These are phyloP conservation scores for Oopsacas minuta DNA, from an alignment of 37 sponge, comb jelly and placozoan genomes.

Conservation along the genomic window DNA sequence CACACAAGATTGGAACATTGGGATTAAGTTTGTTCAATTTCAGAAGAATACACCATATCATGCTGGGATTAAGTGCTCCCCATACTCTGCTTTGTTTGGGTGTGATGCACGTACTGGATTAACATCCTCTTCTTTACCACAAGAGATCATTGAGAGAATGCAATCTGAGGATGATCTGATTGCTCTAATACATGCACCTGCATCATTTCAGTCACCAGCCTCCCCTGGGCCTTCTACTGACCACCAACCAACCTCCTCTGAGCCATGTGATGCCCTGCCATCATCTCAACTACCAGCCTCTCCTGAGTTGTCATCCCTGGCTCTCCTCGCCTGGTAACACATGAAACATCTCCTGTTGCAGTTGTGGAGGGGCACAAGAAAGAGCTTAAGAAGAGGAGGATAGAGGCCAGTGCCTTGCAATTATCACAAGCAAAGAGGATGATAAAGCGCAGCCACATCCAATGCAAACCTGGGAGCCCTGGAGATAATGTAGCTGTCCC, in stretches of 20 bases:
- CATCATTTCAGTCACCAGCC: neutral
- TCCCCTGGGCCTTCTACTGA: neutral
- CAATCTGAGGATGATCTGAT: slow-evolving; percentile 7
- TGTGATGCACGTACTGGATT: neutral
- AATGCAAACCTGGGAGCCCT: neutral
- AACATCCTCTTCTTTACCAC: slow-evolving; percentile 16
- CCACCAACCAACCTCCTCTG: slow-evolving; percentile 10
- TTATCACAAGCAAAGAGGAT: neutral
- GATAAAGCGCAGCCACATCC: neutral
- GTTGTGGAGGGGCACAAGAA: neutral
- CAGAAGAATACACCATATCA: slow-evolving; percentile 11
- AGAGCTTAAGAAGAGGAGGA: neutral
- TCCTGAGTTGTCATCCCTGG: neutral
- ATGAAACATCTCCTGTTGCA: neutral
- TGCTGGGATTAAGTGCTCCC: slow-evolving; percentile 15
- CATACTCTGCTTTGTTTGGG: slow-evolving; percentile 8
- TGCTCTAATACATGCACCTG: neutral
- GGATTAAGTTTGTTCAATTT: slow-evolving; percentile 18
- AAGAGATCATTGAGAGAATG: slow-evolving; percentile 7
- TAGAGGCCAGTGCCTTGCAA: neutral
- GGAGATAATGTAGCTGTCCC: neutral
- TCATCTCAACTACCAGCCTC: neutral
- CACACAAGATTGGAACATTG: slow-evolving; percentile 13
- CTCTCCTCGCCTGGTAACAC: neutral
- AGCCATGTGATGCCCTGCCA: slow-evolving; percentile 8